Base-by-base conservation (phyloP, 2,888 invertebrate genomes). In the Drosophila sordidula region DNA sequence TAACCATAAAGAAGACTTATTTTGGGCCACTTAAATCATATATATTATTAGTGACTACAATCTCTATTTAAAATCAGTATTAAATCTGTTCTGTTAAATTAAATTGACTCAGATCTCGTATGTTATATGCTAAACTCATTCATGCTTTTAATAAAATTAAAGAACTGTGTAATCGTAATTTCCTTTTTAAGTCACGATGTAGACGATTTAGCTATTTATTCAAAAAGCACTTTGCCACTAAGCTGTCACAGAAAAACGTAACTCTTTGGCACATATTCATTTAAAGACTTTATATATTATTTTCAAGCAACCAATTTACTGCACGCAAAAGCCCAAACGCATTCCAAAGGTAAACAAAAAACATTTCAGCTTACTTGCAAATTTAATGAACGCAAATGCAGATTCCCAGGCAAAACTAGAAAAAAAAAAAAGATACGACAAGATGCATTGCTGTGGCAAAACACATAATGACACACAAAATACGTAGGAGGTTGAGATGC, bases 311-410 rank as follows among this genome's bases (percentile, higher is more conserved):
- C 58, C 69, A 59, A 67, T 75, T 75, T 65, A 36, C 47, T 25
- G 44, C 68, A 42, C 29, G n/a, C 65, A 51, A 62, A 47, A 14
- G 61, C 34, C 64, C 52, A 61, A 72, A 63, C 36, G 67, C 70
- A 66, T 62, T 71, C 50, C 45, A 52, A 59, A 75, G 49, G 71
- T 70, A 88, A 86, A 87, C 68, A 84, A 78, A 78, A 78, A 78
- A 78, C 85, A 87, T 89, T 89, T 85, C 75, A 89, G 58, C 68
- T 68, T 52, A 64, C 26, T 68, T 86, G 71, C 70, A 86, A 84
- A 72, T 80, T 86, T 86, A 87, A 86, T 86, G 85, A 89, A 71
- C 74, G 36, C 74, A 76, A 83, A 59, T 83, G 69, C 72, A 70
- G 72, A 47, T 64, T 5, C 49, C 32, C 52, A 65, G 69, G 49